Conservation (phyloP, 2,113 vertebrate genomes). For the Hucho hucho region DNA sequence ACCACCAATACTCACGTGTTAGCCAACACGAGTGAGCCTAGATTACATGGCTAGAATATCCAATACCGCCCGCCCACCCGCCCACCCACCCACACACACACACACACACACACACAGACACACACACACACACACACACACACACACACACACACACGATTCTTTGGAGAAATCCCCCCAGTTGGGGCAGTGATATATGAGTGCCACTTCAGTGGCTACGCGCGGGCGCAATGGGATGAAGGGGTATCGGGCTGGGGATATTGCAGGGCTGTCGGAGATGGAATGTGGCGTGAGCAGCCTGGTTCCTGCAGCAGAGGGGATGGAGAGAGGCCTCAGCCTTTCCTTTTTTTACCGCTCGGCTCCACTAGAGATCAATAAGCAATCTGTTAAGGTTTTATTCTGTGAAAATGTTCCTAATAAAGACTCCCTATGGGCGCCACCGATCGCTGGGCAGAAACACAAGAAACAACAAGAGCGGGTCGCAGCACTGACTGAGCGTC, state of each 20-base stretch:
- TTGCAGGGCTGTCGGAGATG: conserved; percentile 12
- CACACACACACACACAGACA: conserved; percentile 5
- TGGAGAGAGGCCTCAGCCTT: conserved; percentile 6
- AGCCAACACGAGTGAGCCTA: background rate
- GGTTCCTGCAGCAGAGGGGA: background rate
- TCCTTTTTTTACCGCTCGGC: conserved; percentile 25
- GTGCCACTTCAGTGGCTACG: background rate
- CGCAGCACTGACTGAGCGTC: background rate
- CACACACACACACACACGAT: conserved; percentile 4
- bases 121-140: conserved; percentile 3
- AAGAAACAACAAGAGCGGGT: conserved; percentile 22
- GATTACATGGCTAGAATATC: background rate
- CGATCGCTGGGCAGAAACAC: conserved; percentile 31
- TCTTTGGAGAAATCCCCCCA: conserved; percentile 18
- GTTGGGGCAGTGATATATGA: conserved; percentile 23
- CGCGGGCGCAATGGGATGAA: conserved; percentile 3
- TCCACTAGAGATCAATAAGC: conserved; percentile 52
- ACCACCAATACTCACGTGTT: background rate
- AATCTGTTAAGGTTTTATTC: conserved; percentile 60
- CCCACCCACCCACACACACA: background rate
- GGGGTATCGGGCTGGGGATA: conserved; percentile 11
- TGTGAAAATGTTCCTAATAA: conserved; percentile 56
- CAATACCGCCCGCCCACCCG: background rate
- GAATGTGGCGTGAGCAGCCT: conserved; percentile 17
- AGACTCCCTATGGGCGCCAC: conserved; percentile 40